Conservation (phyloP, 2,113 vertebrate genomes). For the Pycnonotus jocosus region DNA sequence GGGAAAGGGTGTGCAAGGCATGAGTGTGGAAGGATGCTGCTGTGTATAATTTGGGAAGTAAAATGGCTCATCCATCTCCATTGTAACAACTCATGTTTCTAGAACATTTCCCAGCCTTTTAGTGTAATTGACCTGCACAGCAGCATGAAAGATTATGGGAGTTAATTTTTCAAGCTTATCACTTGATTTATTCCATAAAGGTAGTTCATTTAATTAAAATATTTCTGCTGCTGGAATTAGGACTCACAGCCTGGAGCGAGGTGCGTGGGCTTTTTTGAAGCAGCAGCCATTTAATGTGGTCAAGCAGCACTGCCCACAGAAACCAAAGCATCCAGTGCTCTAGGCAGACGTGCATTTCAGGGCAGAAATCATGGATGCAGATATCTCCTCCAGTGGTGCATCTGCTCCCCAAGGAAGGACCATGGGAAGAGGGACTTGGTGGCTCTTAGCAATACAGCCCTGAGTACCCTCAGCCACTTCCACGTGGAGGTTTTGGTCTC, state of each 20-base stretch:
- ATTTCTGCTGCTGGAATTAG: background rate
- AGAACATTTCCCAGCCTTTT: constrained; percentile 11
- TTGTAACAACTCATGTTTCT: background rate
- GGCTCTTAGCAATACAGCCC: background rate
- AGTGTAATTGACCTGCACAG: constrained; percentile 13
- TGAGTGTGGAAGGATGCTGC: background rate
- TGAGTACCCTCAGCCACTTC: background rate
- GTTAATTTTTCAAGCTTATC: constrained; percentile 50
- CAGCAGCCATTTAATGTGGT: background rate
- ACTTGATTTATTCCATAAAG: constrained; percentile 36
- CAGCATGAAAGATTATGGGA: constrained; percentile 9
- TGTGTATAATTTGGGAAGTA: background rate
- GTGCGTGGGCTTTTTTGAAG: background rate
- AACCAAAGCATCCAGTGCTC: background rate
- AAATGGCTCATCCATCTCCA: background rate
- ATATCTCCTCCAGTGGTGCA: background rate
- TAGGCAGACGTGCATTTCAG: background rate
- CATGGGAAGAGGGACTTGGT: background rate
- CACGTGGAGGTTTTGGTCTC: fast-evolving
- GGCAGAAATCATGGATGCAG: background rate
- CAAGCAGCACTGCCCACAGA: background rate
- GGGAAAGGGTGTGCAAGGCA: background rate
- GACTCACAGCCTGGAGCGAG: background rate
- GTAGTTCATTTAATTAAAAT: constrained; percentile 51
- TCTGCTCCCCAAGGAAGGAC: background rate